phyloP scores from a whole-genome alignment of 2,797 vertebrate genomes.

The Nannoperca obscura region DNA sequence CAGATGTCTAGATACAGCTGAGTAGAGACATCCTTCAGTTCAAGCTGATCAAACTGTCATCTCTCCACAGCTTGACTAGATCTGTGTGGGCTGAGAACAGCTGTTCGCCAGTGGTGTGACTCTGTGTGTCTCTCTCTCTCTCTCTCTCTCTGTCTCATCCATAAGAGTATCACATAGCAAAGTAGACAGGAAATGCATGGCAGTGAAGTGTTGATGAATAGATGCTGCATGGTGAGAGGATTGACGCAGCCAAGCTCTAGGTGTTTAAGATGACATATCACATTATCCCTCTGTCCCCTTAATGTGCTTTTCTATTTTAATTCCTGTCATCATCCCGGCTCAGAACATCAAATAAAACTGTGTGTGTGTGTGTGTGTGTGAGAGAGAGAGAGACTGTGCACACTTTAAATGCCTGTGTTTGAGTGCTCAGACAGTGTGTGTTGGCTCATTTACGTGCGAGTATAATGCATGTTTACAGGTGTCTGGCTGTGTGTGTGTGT shows the following conservation, averaged over 20 bases:
- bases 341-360: constrained; percentile 41
- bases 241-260: constrained; percentile 55
- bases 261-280: constrained; percentile 70
- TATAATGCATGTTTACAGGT: not conserved
- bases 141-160: constrained; percentile 18
- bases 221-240: constrained; percentile 32
- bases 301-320: constrained; percentile 77
- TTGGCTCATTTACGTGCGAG: constrained; percentile 19
- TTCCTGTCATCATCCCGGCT: constrained; percentile 63
- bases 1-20: constrained; percentile 79
- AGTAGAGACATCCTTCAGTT: constrained; percentile 77
- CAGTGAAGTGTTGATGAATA: constrained; percentile 52
- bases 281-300: constrained; percentile 58
- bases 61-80: constrained; percentile 70
- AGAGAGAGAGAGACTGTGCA: no score
- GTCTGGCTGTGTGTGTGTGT: constrained; percentile 4
- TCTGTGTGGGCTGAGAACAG: constrained; percentile 72
- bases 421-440: constrained; percentile 6
- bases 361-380: not conserved
- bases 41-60: constrained; percentile 80
- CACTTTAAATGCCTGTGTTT: not conserved
- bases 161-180: constrained; percentile 29
- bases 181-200: constrained; percentile 40
- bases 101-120: constrained; percentile 66
- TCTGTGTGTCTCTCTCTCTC: constrained; percentile 19